These are phyloP conservation scores for Danionella cerebrum DNA, from an alignment of 2,113 vertebrate genomes.

Conservation along the genomic window DNA sequence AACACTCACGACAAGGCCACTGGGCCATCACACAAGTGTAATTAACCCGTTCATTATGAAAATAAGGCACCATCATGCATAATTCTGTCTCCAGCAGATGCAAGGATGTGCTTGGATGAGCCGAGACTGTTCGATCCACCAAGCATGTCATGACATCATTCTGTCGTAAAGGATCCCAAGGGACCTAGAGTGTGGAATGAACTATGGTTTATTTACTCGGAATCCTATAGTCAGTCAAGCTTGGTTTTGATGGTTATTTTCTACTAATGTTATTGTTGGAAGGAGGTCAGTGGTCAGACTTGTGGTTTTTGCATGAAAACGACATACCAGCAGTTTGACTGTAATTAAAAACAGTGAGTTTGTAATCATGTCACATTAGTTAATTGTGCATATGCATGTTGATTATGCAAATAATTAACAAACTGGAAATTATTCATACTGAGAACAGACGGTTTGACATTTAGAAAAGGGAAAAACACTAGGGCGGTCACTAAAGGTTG, in stretches of 20 bases:
- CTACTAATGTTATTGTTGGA: background rate
- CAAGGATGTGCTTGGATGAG: conserved; percentile 48
- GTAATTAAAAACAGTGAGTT: conserved; percentile 13
- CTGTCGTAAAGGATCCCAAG: conserved; percentile 26
- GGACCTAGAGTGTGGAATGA: background rate
- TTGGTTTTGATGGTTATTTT: background rate
- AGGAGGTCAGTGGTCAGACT: background rate
- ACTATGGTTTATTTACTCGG: background rate
- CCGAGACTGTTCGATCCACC: conserved; percentile 34
- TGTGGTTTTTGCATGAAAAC: background rate
- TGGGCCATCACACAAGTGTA: conserved; percentile 57
- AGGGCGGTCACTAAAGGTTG: too few species aligned
- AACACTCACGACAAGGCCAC: conserved; percentile 66
- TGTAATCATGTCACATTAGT: conserved; percentile 35
- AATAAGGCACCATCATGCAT: conserved; percentile 55
- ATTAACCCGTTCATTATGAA: conserved; percentile 63
- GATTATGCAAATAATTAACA: conserved; percentile 54
- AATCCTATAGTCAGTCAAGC: background rate
- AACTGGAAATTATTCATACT: conserved; percentile 46
- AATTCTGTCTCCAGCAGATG: conserved; percentile 54
- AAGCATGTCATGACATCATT: conserved; percentile 50
- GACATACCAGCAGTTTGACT: background rate
- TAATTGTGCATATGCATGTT: conserved; percentile 48
- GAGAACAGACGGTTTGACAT: conserved; percentile 54
- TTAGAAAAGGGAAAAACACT: conserved; percentile 54